Evolutionary conservation across 2,797 vertebrate species (phyloP), one percentile per base, ranked within the genome.

Genomic region (Simalia tracyae): DNA sequence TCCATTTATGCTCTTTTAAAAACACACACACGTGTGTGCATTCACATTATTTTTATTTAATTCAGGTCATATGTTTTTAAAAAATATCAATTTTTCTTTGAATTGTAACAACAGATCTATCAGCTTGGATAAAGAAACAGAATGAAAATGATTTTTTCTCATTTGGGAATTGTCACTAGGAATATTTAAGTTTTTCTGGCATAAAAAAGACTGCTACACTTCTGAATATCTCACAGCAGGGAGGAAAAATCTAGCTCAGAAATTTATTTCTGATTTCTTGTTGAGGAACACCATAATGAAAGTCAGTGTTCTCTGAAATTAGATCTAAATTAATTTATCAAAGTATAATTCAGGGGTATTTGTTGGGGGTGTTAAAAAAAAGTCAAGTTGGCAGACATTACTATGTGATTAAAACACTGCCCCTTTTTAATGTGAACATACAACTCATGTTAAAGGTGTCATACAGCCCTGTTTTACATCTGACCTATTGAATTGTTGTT

Each of bases 401-500:
- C 28, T 36, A 36, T 66, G 22, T 9, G 61, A 63, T 66, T 66
- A n/a, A 12, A 64, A 64, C n/a, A n/a, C n/a, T 66, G 64, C 10
- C 28, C 11, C 64, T n/a, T n/a, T 66, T 66, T n/a, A n/a, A 66
- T n/a, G 14, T 66, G 64, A 66, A 66, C 64, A n/a, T 66, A 11
- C n/a, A 66, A 66, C 64, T 66, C 63, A 66, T 66, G 63, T 66
- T 84, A 88, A 87, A 88, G 42, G 14, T 56, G 50, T 61, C 64
- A 76, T 59, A 84, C 84, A 42, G 76, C 19, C 11, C 42, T 15
- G 12, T 50, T 87, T 85, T 63, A 61, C 63, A 76, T 68, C 42
- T 91, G 54, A 91, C 36, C 90, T 87, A 59, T 72, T 72, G 54
- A 12, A 17, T 68, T 91, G 63, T 59, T 46, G 36, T 87, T 91